Evolutionary conservation across 2,797 vertebrate genomes (phyloP).

Genomic region (Hybognathus amarus): DNA sequence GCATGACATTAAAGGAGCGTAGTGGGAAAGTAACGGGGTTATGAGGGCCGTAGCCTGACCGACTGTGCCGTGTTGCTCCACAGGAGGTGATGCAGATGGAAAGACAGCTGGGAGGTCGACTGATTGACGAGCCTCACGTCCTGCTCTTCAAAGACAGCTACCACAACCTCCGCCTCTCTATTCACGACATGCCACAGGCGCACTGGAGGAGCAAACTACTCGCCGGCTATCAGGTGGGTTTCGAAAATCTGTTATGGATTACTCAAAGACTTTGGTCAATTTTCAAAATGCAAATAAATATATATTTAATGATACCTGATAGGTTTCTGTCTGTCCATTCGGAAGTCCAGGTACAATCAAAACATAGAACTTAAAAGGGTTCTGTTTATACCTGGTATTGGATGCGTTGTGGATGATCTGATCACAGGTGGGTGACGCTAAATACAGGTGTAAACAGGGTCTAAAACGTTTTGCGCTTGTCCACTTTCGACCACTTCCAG

Average conservation of each 20-base stretch:
- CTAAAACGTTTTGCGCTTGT: no score
- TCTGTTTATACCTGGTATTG: not conserved
- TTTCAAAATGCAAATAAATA: not conserved
- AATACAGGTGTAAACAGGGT: no score
- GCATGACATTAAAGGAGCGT: conserved; percentile 68
- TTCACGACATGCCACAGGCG: conserved; percentile 95
- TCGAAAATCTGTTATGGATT: not conserved
- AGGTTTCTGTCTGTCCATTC: not conserved
- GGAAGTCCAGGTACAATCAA: no score
- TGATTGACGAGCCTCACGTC: conserved; percentile 93
- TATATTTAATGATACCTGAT: not conserved
- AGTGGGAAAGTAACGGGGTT: conserved; percentile 48
- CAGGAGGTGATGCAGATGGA: conserved; percentile 99
- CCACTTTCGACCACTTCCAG: no score
- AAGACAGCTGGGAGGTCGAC: conserved; percentile 95
- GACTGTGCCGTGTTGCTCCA: conserved; percentile 35
- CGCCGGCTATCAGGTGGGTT: conserved; percentile 91
- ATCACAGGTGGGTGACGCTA: no score
- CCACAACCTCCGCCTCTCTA: conserved; percentile 97
- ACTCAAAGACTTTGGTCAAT: not conserved
- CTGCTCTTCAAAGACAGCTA: conserved; percentile 99
- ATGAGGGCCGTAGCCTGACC: conserved; percentile 25
- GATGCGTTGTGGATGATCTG: no score
- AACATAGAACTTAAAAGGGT: not conserved
- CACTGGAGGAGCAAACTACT: conserved; percentile 99